Evolutionary conservation across 2,888 invertebrate genomes (phyloP), one percentile per base, ranked within the genome.

Genomic region (Trissoscelio sp.): DNA sequence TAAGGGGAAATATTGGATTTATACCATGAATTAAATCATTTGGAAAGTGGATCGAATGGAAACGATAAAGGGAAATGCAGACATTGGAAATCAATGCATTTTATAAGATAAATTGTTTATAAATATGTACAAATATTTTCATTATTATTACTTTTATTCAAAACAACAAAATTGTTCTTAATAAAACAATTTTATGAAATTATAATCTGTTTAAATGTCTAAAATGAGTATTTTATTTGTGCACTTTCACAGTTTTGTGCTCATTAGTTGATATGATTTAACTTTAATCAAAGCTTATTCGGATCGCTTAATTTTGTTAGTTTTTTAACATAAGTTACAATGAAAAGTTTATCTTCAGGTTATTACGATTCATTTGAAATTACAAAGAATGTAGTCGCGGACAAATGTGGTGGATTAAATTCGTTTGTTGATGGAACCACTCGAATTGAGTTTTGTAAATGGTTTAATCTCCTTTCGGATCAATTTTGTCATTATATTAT

Each of bases 341-440:
- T 64, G 24, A 60, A 64, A 64, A 64, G 28, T 64, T 46, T 12
- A 64, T 16, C n/a, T 9, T 11, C 14, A 14, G 16, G 58, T 60
- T 60, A 37, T 60, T 60, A 42, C 42, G 24, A 64, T 64, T 64
- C 34, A 48, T 34, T 64, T 31, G 62, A 62, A 48, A 64, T n/a
- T 11, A 31, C 31, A 16, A 64, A 51, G 37, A 37, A 51, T 22
- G 11, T 9, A 24, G 18, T 18, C n/a, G n/a, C 20, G 18, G 31
- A 51, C 48, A 24, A 37, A 22, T 16, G 39, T 22, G n/a, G 22
- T n/a, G 18, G 55, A 42, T 67, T 67, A 42, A 67, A 67, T 42
- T 42, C 53, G 42, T 42, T 67, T 67, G 39, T 42, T 67, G 67
- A 67, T 66, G 51, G 37, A 31, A 66, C 28, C 67, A 22, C 48